phyloP scores from a whole-genome alignment of 2,888 invertebrate genomes.

The Andrena chrysosceles region DNA sequence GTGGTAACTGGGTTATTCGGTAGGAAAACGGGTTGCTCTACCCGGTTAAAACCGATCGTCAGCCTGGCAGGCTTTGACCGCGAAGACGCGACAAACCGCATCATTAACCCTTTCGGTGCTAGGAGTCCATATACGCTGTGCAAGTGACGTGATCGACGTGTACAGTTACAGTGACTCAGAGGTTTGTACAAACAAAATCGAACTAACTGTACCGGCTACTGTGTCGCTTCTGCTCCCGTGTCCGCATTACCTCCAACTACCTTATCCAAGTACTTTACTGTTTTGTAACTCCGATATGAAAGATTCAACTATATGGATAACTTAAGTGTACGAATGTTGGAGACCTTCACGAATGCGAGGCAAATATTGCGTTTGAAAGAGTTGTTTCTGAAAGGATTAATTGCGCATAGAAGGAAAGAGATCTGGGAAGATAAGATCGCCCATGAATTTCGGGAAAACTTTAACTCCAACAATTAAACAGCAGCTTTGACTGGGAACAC shows the following conservation, averaged over 20 bases:
- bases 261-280: neutral
- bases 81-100: neutral
- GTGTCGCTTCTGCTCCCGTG: no score
- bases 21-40: constrained; percentile 28
- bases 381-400: no score
- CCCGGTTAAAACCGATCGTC: neutral
- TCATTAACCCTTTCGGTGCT: neutral
- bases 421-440: neutral
- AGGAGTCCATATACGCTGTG: neutral
- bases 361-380: no score
- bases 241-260: no score
- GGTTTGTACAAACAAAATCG: no score
- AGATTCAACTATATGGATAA: no score
- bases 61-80: neutral
- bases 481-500: constrained; percentile 20
- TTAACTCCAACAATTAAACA: constrained; percentile 11
- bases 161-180: neutral
- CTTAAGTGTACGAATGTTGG: no score
- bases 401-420: neutral
- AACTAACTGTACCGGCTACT: no score
- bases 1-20: constrained; percentile 48
- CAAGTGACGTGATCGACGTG: neutral
- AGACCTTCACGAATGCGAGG: no score
- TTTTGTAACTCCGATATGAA: neutral
- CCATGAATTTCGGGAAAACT: constrained; percentile 18